These are phyloP conservation scores for Athene cunicularia DNA, from an alignment of 2,113 vertebrate genomes.

Conservation along the genomic window DNA sequence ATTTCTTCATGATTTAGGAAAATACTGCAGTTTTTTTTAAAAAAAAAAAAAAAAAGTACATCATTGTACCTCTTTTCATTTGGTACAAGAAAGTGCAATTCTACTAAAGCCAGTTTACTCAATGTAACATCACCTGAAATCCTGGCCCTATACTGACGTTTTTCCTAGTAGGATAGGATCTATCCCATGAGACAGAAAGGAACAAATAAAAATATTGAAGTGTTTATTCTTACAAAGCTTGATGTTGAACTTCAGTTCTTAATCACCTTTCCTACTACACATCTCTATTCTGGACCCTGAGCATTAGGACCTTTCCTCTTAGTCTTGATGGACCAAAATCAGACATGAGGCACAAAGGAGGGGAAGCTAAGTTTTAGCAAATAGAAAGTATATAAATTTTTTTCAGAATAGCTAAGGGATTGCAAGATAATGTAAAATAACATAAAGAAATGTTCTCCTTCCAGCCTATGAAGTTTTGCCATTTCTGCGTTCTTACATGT, in stretches of 20 bases:
- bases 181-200: not conserved
- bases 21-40: not conserved
- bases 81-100: not conserved
- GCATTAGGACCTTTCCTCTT: not conserved
- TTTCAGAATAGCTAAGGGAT: not conserved
- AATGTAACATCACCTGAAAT: not conserved
- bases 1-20: not conserved
- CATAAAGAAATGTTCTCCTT: not conserved
- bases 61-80: not conserved
- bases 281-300: not conserved
- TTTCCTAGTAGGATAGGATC: not conserved
- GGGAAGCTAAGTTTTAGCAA: not conserved
- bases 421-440: not conserved
- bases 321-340: not conserved
- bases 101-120: not conserved
- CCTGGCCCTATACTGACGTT: not conserved
- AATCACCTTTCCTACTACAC: not conserved
- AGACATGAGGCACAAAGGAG: not conserved
- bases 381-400: not conserved
- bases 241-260: not conserved
- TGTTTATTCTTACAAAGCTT: not conserved
- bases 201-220: not conserved
- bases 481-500: not conserved
- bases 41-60: too few species aligned
- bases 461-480: not conserved